A percentile compares a stretch with the other conserved stretches of the same genome.
Evolutionary conservation across 2,888 invertebrate species (phyloP).

Genomic region (Monopis laevigella): DNA sequence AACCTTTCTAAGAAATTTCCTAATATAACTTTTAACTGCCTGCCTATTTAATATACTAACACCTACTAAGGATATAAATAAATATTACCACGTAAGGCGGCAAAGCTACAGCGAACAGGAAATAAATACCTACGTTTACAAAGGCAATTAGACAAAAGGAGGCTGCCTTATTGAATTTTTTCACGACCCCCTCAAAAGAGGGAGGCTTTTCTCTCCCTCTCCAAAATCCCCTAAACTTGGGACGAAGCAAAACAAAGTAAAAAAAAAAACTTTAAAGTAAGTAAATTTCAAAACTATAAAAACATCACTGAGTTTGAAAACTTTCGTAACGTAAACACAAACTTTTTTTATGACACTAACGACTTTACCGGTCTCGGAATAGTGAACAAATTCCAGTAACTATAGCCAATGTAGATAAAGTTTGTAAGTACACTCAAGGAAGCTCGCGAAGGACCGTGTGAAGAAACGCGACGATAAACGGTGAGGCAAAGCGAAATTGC

Average conservation of each 20-base stretch:
- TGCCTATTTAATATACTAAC: no score
- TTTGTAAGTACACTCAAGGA: no score
- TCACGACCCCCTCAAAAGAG: slow-evolving; percentile 52
- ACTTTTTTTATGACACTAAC: slow-evolving; percentile 20
- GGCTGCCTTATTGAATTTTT: slow-evolving; percentile 61
- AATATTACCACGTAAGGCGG: no score
- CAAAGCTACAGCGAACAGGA: no score
- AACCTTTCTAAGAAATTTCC: no score
- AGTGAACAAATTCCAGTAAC: slow-evolving; percentile 33
- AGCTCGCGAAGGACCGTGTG: slow-evolving; percentile 41
- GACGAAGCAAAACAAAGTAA: not conserved
- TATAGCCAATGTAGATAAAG: no score
- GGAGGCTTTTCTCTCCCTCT: slow-evolving; percentile 38
- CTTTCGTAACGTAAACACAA: slow-evolving; percentile 25
- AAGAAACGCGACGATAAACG: slow-evolving; percentile 29
- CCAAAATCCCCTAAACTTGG: no score
- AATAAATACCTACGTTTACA: slow-evolving; percentile 42
- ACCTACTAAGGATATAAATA: no score
- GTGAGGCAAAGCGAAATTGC: slow-evolving; percentile 11
- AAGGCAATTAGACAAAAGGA: slow-evolving; percentile 61
- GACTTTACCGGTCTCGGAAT: slow-evolving; percentile 26
- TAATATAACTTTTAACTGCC: no score
- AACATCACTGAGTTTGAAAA: slow-evolving; percentile 35
- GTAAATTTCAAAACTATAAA: not conserved
- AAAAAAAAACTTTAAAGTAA: slow-evolving; percentile 28